A percentile compares a stretch with the other conserved stretches of the same genome.
These are phyloP conservation scores for Peribatodes rhomboidaria DNA, from an alignment of 2,888 invertebrate species.

Conservation along the genomic window DNA sequence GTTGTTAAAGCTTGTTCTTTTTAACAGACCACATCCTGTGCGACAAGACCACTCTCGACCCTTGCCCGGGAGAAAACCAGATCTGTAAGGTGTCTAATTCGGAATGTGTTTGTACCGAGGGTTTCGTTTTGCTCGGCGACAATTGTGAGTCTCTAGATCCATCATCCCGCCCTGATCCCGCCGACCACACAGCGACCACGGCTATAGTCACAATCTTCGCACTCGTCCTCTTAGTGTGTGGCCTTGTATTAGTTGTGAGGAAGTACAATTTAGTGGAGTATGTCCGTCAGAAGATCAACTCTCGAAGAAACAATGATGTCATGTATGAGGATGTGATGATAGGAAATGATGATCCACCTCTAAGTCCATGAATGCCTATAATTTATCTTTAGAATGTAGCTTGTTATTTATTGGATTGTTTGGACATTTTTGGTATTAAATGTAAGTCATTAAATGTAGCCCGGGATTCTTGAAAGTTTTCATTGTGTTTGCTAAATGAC, in stretches of 20 bases:
- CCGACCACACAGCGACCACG: constrained; percentile 64
- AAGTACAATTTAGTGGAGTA: constrained; percentile 80
- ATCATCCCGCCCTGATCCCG: constrained; percentile 41
- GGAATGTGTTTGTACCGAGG: constrained; percentile 67
- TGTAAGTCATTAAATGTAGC: constrained; percentile 33
- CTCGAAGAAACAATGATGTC: constrained; percentile 74
- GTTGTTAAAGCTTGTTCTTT: constrained; percentile 53
- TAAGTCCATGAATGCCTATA: constrained; percentile 69
- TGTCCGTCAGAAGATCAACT: constrained; percentile 72
- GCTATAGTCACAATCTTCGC: constrained; percentile 74
- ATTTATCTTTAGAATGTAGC: constrained; percentile 49
- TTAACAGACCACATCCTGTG: constrained; percentile 85
- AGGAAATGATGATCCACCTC: constrained; percentile 82
- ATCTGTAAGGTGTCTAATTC: constrained; percentile 63
- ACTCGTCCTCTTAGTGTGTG: constrained; percentile 71
- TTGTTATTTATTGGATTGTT: constrained; percentile 48
- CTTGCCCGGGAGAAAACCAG: constrained; percentile 67
- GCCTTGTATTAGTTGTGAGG: constrained; percentile 75
- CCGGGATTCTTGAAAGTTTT: neutral
- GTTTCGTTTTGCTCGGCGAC: constrained; percentile 62
- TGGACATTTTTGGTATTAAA: constrained; percentile 18
- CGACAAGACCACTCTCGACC: constrained; percentile 63
- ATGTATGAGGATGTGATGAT: constrained; percentile 86
- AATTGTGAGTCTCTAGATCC: constrained; percentile 60
- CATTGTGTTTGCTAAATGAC: constrained; percentile 16